phyloP scores from a whole-genome alignment of 2,797 vertebrate genomes.

The Cyclura pinguis region DNA sequence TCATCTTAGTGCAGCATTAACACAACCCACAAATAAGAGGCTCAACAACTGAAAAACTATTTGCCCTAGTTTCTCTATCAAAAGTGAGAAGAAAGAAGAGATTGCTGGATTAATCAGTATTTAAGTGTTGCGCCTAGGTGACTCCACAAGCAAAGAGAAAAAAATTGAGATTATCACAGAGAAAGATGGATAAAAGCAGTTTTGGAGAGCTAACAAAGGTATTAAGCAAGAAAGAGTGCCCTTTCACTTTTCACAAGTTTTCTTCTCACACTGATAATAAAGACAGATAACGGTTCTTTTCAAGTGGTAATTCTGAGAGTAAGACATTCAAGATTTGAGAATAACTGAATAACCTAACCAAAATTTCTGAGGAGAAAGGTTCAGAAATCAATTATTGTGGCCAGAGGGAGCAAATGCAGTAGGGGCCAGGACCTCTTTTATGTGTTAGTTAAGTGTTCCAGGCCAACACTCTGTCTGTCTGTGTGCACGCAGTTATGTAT shows the following conservation, averaged over 20 bases:
- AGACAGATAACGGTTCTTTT: conserved; percentile 23
- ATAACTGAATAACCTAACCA: not conserved
- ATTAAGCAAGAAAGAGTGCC: not conserved
- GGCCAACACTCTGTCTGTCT: not conserved
- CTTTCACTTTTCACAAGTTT: conserved; percentile 10
- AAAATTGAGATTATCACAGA: rapidly evolving
- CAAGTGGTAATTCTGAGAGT: conserved; percentile 15
- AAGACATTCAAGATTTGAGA: not conserved
- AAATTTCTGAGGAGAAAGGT: not conserved
- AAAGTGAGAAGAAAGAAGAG: not conserved
- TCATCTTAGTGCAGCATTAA: not conserved
- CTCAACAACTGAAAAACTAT: rapidly evolving
- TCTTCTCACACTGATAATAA: not conserved
- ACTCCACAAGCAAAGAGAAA: not conserved
- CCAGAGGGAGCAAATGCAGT: no score
- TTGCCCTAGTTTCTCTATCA: not conserved
- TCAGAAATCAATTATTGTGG: not conserved
- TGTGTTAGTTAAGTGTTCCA: no score
- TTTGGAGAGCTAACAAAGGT: not conserved
- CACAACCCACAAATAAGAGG: conserved; percentile 3
- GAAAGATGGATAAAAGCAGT: not conserved
- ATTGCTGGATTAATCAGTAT: rapidly evolving
- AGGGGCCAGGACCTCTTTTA: no score
- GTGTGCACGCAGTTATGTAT: not conserved
- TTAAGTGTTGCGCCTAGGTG: rapidly evolving